These are phyloP conservation scores for Nothoprocta perdicaria DNA, from an alignment of 2,113 vertebrate genomes.

Conservation along the genomic window DNA sequence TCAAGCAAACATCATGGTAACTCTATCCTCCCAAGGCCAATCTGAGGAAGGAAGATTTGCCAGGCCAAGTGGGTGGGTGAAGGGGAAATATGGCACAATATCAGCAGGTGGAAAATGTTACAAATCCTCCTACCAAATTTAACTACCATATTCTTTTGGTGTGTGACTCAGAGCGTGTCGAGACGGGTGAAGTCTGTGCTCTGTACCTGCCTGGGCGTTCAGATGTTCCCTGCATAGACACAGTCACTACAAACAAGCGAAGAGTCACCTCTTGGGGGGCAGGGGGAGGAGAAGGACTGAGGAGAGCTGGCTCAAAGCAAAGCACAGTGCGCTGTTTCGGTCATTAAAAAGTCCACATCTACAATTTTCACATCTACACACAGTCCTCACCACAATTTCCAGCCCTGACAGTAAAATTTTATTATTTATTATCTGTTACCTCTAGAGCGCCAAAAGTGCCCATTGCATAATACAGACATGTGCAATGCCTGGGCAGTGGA, in stretches of 20 bases:
- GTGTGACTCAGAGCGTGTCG: conserved; percentile 57
- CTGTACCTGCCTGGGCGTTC: conserved; percentile 25
- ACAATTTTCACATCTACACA: no score
- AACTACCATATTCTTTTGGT: conserved; percentile 59
- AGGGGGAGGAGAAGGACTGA: conserved; percentile 10
- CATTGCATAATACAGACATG: not conserved
- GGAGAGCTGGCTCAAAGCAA: not conserved
- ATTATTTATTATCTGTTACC: conserved; percentile 12
- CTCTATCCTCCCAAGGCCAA: conserved; percentile 17
- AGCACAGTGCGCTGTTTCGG: not conserved
- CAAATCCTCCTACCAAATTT: conserved; percentile 69
- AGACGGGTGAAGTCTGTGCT: conserved; percentile 38
- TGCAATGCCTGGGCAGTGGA: not conserved
- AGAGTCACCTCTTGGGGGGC: not conserved
- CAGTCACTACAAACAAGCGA: conserved; percentile 43
- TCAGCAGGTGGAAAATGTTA: conserved; percentile 70
- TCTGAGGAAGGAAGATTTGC: conserved; percentile 48
- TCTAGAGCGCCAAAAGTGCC: not conserved
- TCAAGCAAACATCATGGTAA: not conserved
- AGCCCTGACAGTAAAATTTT: not conserved
- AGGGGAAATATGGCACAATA: conserved; percentile 61
- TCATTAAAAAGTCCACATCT: not conserved
- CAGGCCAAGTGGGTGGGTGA: conserved; percentile 59
- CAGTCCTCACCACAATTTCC: not conserved
- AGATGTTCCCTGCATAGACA: conserved; percentile 45